Conservation (phyloP, 2,888 invertebrate genomes). For the Machimus rusticus region DNA sequence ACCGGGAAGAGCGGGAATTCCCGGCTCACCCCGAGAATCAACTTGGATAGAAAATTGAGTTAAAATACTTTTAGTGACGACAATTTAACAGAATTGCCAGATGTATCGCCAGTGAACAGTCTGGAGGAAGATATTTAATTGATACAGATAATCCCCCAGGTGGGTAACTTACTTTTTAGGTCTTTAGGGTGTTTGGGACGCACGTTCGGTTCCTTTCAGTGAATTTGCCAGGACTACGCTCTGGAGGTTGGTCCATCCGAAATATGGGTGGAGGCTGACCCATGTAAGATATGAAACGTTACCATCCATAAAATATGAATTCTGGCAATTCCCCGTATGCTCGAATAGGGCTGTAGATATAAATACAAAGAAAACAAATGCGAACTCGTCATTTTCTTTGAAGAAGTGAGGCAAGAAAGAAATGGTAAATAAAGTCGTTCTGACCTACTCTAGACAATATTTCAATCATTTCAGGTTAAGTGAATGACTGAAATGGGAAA, state of each 20-base stretch:
- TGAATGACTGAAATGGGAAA: conserved; percentile 45
- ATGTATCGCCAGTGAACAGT: not conserved
- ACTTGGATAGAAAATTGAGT: conserved; percentile 55
- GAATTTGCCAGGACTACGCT: not conserved
- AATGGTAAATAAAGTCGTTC: conserved; percentile 42
- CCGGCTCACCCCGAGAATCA: conserved; percentile 45
- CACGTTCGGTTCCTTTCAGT: not conserved
- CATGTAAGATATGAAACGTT: not conserved
- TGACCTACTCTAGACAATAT: conserved; percentile 46
- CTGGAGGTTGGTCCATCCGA: not conserved
- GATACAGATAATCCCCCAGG: not conserved
- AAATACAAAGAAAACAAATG: conserved; percentile 26
- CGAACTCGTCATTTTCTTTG: conserved; percentile 14
- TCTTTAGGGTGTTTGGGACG: not conserved
- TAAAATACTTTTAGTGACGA: conserved; percentile 57
- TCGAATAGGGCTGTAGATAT: not conserved
- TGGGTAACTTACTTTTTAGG: not conserved
- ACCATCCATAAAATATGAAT: not conserved
- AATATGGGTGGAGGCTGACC: not conserved
- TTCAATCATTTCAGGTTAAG: conserved; percentile 40
- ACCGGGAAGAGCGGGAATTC: not conserved
- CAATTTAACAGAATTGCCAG: conserved; percentile 26
- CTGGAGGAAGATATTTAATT: not conserved
- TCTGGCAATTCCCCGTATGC: not conserved
- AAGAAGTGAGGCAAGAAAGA: not conserved